Evolutionary conservation across 2,888 invertebrate genomes (phyloP).

Genomic region (Penaeus monodon): DNA sequence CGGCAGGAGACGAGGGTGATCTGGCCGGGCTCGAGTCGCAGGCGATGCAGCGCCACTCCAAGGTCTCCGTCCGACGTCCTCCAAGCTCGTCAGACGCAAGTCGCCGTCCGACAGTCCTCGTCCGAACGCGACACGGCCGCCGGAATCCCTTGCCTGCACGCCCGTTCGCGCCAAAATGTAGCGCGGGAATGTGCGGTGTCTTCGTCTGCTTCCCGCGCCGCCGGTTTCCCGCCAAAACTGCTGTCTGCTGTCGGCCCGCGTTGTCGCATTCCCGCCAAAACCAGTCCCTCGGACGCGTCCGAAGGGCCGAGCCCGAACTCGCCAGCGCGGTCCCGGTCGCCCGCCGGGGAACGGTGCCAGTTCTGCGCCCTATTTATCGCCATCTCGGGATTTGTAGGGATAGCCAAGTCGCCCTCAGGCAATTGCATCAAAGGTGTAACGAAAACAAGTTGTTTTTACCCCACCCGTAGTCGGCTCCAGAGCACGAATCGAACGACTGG

Average conservation of each 20-base stretch:
- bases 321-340: neutral
- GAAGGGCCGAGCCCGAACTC: neutral
- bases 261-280: constrained; percentile 47
- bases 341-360: neutral
- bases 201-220: constrained; percentile 50
- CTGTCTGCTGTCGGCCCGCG: neutral
- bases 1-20: neutral
- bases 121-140: constrained; percentile 6
- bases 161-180: constrained; percentile 55
- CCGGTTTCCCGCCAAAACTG: constrained; percentile 50
- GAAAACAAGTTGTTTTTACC: too few relatives aligned
- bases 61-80: too few relatives aligned
- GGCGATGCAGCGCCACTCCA: too few relatives aligned
- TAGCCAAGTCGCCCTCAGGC: too few relatives aligned
- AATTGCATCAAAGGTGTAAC: too few relatives aligned
- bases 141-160: constrained; percentile 5
- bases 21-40: too few relatives aligned
- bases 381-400: too few relatives aligned
- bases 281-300: constrained; percentile 14
- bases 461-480: too few relatives aligned
- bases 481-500: neutral
- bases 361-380: too few relatives aligned
- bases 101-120: constrained; percentile 18
- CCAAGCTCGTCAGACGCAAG: neutral
- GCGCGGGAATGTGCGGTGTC: constrained; percentile 51